Percentiles rank a stretch among this genome's conserved stretches.
These are phyloP conservation scores for Cyclina sinensis DNA, from an alignment of 1,140 invertebrate genomes.

Conservation along the genomic window DNA sequence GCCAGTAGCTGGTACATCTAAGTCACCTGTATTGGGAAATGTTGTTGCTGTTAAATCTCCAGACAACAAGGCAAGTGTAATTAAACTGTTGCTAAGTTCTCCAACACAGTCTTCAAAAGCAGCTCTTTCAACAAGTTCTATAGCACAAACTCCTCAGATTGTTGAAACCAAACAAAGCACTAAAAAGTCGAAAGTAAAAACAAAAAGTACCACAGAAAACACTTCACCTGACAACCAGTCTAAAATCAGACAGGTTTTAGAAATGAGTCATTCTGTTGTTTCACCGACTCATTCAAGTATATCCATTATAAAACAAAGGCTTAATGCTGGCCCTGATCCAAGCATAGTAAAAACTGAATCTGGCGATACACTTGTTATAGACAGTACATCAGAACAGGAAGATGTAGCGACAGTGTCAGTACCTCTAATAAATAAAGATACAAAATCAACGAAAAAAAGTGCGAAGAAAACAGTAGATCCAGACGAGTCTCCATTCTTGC, in stretches of 20 bases:
- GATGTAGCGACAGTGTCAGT: background rate
- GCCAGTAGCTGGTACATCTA: background rate
- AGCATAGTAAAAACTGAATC: constrained; percentile 1
- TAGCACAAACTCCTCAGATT: constrained; percentile 57
- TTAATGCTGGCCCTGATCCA: background rate
- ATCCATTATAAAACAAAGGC: constrained; percentile 34
- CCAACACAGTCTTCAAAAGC: constrained; percentile 71
- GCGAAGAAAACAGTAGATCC: background rate
- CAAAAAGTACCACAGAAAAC: background rate
- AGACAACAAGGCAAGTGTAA: constrained; percentile 73
- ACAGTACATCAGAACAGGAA: background rate
- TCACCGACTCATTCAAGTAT: background rate
- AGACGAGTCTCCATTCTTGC: background rate
- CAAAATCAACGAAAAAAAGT: background rate
- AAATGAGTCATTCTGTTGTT: background rate
- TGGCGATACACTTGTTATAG: background rate
- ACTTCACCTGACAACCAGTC: background rate
- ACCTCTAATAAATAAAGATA: background rate
- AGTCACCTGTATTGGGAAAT: background rate
- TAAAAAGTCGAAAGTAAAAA: constrained; percentile 28
- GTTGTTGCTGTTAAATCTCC: background rate
- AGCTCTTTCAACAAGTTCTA: constrained; percentile 65
- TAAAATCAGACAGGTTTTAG: constrained; percentile 44
- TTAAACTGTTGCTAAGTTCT: constrained; percentile 79
- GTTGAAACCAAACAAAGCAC: background rate